Percentiles rank a stretch among this genome's conserved stretches.
Evolutionary conservation across 2,113 vertebrate genomes (phyloP).

Genomic region (Cygnus atratus): DNA sequence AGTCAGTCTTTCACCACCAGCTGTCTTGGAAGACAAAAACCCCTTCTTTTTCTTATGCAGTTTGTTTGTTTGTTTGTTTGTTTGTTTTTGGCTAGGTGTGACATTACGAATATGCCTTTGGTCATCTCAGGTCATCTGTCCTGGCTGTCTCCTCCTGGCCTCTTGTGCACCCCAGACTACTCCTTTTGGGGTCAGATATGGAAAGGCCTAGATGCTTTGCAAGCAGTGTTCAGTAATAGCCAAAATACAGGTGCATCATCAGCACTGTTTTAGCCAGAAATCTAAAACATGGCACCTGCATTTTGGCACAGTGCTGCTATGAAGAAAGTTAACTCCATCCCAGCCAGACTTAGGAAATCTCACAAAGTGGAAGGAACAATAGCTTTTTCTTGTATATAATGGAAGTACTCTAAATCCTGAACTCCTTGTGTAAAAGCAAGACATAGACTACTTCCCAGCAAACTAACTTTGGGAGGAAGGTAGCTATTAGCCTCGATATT

Average conservation of each 20-base stretch:
- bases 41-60: rapidly evolving
- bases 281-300: background rate
- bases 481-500: background rate
- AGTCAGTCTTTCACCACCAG: rapidly evolving
- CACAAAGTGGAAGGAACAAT: background rate
- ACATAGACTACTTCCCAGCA: background rate
- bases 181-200: background rate
- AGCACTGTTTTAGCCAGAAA: background rate
- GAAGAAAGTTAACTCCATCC: too few species aligned
- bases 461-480: background rate
- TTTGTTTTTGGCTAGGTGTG: background rate
- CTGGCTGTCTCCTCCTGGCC: background rate
- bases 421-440: background rate
- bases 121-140: background rate
- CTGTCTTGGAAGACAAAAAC: background rate
- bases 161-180: background rate
- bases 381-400: background rate
- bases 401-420: background rate
- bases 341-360: too few species aligned
- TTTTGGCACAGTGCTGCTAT: background rate
- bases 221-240: background rate
- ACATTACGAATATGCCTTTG: background rate
- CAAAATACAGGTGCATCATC: background rate
- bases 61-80: too few species aligned
- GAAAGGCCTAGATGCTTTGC: background rate